phyloP scores from a whole-genome alignment of 2,113 vertebrate species.

The Stomatorhinus ivindoensis region DNA sequence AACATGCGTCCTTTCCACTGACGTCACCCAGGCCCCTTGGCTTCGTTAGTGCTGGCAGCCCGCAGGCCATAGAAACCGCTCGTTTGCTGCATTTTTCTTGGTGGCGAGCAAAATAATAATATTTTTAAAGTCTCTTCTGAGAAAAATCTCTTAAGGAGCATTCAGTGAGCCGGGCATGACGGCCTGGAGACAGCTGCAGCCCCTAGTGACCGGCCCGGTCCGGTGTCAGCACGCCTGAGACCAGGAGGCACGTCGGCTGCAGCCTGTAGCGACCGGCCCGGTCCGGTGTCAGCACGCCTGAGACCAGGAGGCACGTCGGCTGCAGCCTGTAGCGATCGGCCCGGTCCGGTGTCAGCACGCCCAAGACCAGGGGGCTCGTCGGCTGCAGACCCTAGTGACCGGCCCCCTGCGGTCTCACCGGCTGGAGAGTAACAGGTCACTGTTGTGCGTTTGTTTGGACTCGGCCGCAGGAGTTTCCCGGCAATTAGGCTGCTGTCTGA shows the following conservation, averaged over 20 bases:
- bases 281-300: neutral
- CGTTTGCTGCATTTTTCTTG: neutral
- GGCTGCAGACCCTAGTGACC: too few species aligned
- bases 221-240: neutral
- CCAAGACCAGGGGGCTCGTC: neutral
- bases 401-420: neutral
- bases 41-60: neutral
- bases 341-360: neutral
- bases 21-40: neutral
- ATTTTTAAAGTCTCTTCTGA: too few species aligned
- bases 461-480: neutral
- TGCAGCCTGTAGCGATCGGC: neutral
- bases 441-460: neutral
- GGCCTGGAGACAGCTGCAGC: too few species aligned
- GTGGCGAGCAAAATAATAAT: neutral
- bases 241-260: neutral
- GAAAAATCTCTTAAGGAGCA: neutral
- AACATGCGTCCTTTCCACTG: neutral
- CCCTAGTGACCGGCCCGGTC: neutral
- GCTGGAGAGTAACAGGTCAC: neutral
- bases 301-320: neutral
- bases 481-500: neutral
- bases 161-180: neutral
- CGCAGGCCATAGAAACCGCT: neutral
- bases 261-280: neutral